Base-by-base conservation (phyloP, 2,797 vertebrate species). In the Xiphorhynchus erythropygius region DNA sequence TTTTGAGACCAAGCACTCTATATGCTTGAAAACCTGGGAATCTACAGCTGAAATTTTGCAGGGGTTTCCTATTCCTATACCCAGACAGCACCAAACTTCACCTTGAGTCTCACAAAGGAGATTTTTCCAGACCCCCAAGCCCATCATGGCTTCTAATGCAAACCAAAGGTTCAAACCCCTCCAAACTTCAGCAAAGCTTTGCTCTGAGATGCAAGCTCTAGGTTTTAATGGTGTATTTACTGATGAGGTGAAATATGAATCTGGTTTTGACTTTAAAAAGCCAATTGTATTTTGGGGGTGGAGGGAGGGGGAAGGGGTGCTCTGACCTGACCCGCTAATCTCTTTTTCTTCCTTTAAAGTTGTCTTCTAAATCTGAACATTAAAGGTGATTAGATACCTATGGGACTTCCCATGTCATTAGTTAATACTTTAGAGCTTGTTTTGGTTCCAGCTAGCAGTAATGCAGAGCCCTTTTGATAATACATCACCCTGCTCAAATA, bases 331-430 rank as follows among this genome's bases (percentile, higher is more conserved):
- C 96, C 97, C 0, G 76, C 94, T 97, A 97, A 97, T 97, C 96
- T 96, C 97, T 97, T 96, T 96, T 94, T 97, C 96, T 97, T 96
- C 96, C 97, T 96, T 97, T 97, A 97, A 97, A 97, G 97, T 97
- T 97, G 97, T 97, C 97, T 96, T 97, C 97, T 96, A 95, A 97
- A 97, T 96, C 96, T 93, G 98, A 95, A 84, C 95, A 95, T 97
- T 97, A 97, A 97, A 97, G 96, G 97, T 97, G 97, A 97, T 97
- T 97, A 97, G 98, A 95, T 98, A 98, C 89, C 95, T 89, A 87
- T 93, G 97, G 97, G 97, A 98, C 97, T 97, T 95, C 96, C 97
- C 96, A 96, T 95, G 97, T 97, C 97, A 97, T 97, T 96, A 96
- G 97, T 97, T 97, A 97, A 97, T 96, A 97, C 96, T 96, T 84